Evolutionary conservation across 2,113 vertebrate species (phyloP), one percentile per base, ranked within the genome.

Genomic region (Chamaea fasciata): DNA sequence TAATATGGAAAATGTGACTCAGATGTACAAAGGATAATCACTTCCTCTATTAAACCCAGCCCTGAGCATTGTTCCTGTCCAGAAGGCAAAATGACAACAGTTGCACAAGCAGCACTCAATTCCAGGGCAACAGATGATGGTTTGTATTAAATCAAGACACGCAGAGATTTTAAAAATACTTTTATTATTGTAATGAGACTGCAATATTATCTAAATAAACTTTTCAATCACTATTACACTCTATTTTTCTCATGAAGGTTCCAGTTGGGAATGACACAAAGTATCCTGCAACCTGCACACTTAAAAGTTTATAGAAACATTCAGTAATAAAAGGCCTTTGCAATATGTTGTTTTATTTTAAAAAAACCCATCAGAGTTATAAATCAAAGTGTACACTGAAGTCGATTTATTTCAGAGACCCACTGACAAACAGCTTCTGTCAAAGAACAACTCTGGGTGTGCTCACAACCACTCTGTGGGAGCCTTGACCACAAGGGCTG

Each of bases 141-240:
- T 47, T 57, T 83, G n/a, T 24, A 68, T 50, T 44, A 64, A 95
- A 95, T 33, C 33, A 65, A 63, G 77, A 94, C 87, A 95, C 35
- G 15, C 2, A 47, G 42, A 79, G 44, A 71, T 89, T 88, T 78
- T 39, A n/a, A 70, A 95, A 94, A 73, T 69, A 65, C 30, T 57
- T 97, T 95, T 96, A 95, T 95, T 95, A 55, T 13, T 63, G 31
- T 67, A 86, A 52, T 57, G 52, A 62, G 73, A 86, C 30, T 28
- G 35, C 46, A 77, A 37, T 87, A 62, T 78, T 88, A 89, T 33
- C 84, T 81, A 96, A 95, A 93, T 63, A 85, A 94, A 93, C 62
- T 60, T 92, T 69, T 57, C 70, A 70, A 84, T 62, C 70, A 86
- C 87, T 90, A 59, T 67, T 91, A 93, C 91, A 69, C 28, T 62